Conservation (phyloP, 2,797 vertebrate species). For the Peromyscus nudipes region DNA sequence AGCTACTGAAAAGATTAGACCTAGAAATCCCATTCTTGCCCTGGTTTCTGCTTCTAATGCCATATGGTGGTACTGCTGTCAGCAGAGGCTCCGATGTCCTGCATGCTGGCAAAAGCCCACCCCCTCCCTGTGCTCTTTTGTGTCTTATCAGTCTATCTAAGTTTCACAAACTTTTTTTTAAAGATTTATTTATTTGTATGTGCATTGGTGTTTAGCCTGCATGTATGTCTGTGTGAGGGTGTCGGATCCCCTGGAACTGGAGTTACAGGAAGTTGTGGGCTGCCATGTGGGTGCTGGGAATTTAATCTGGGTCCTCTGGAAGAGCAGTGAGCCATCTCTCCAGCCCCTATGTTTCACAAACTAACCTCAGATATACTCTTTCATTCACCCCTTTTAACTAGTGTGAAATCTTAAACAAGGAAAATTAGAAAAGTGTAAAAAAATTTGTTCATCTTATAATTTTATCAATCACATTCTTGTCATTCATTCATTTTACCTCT, state of each 20-base stretch:
- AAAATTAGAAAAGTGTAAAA: conserved; percentile 15
- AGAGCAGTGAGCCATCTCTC: background rate
- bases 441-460: background rate
- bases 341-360: background rate
- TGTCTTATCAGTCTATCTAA: background rate
- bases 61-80: background rate
- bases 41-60: conserved; percentile 3
- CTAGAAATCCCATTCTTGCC: background rate
- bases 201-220: background rate
- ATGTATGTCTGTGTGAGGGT: background rate
- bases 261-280: background rate
- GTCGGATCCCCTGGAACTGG: background rate
- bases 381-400: background rate
- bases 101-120: background rate
- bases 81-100: background rate
- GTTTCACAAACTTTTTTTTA: background rate
- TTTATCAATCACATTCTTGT: background rate
- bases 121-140: background rate
- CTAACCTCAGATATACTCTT: conserved; percentile 17
- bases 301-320: background rate
- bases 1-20: background rate
- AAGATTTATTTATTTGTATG: background rate
- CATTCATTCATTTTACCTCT: background rate
- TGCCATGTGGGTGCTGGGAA: background rate
- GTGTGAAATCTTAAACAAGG: background rate